Percentiles rank a stretch among this genome's conserved stretches.
phyloP scores from a whole-genome alignment of 2,113 vertebrate species.

The Paralichthys olivaceus region DNA sequence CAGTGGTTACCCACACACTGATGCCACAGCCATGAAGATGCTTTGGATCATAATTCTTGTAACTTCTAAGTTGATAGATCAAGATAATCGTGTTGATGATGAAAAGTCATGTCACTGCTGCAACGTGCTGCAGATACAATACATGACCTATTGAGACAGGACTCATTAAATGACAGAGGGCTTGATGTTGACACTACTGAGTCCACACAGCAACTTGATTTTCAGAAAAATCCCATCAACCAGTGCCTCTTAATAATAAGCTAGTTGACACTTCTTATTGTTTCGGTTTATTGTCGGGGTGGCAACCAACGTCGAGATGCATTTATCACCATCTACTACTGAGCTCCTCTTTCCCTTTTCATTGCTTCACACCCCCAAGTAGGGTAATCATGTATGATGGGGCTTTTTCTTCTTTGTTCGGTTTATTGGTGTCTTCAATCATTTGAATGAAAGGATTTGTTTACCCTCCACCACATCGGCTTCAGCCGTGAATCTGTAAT shows the following conservation, averaged over 20 bases:
- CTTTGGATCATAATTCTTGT: too few species aligned
- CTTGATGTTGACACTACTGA: background rate
- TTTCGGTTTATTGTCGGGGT: too few species aligned
- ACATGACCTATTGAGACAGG: background rate
- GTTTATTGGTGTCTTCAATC: background rate
- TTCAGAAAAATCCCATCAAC: background rate
- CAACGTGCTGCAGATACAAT: background rate
- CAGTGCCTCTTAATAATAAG: background rate
- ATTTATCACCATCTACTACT: too few species aligned
- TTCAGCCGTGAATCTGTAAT: slow-evolving; percentile 9
- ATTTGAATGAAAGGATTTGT: background rate
- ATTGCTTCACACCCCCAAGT: too few species aligned
- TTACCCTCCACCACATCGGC: slow-evolving; percentile 4
- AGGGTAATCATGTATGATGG: too few species aligned
- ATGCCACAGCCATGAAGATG: too few species aligned
- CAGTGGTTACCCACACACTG: too few species aligned
- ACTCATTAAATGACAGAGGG: background rate
- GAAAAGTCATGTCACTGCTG: background rate
- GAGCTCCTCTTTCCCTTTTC: too few species aligned
- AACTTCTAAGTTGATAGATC: too few species aligned
- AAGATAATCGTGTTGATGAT: background rate
- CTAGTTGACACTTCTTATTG: too few species aligned
- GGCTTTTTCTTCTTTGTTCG: too few species aligned
- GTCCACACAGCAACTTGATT: background rate
- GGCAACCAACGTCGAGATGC: too few species aligned